These are phyloP conservation scores for Seira ritae DNA, from an alignment of 2,888 invertebrate species.

Conservation along the genomic window DNA sequence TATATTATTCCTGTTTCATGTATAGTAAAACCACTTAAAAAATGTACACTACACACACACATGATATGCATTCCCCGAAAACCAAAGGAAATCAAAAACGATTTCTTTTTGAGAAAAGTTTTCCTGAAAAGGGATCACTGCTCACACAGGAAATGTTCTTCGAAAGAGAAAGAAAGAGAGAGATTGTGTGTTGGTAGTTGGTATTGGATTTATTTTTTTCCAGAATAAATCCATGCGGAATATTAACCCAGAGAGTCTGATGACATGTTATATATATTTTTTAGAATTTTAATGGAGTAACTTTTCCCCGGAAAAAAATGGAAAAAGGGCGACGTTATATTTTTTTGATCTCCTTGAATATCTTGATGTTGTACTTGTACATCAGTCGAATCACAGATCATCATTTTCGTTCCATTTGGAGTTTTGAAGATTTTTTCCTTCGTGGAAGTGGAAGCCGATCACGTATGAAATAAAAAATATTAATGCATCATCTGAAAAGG, in stretches of 20 bases:
- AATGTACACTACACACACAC: not conserved
- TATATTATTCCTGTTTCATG: not conserved
- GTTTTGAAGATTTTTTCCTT: not conserved
- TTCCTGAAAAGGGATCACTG: not conserved
- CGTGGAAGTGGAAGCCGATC: slow-evolving; percentile 22
- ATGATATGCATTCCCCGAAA: not conserved
- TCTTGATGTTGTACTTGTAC: not conserved
- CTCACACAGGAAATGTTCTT: not conserved
- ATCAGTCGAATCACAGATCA: not conserved
- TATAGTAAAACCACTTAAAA: not conserved
- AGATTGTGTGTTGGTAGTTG: not conserved
- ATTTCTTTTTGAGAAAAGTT: slow-evolving; percentile 9
- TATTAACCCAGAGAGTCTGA: slow-evolving; percentile 40
- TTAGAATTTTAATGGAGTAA: slow-evolving; percentile 49
- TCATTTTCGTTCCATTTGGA: not conserved
- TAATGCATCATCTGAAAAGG: slow-evolving; percentile 46
- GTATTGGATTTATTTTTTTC: slow-evolving; percentile 2
- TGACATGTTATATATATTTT: slow-evolving; percentile 49
- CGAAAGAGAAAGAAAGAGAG: slow-evolving; percentile 25
- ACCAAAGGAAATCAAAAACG: slow-evolving; percentile 23
- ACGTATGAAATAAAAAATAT: slow-evolving; percentile 39
- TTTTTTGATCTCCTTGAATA: slow-evolving; percentile 7
- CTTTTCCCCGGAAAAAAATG: slow-evolving; percentile 16
- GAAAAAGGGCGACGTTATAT: not conserved
- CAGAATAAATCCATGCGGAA: slow-evolving; percentile 31